A percentile compares a stretch with the other conserved stretches of the same genome.
Evolutionary conservation across 2,113 vertebrate species (phyloP).

Genomic region (Anoplopoma fimbria): DNA sequence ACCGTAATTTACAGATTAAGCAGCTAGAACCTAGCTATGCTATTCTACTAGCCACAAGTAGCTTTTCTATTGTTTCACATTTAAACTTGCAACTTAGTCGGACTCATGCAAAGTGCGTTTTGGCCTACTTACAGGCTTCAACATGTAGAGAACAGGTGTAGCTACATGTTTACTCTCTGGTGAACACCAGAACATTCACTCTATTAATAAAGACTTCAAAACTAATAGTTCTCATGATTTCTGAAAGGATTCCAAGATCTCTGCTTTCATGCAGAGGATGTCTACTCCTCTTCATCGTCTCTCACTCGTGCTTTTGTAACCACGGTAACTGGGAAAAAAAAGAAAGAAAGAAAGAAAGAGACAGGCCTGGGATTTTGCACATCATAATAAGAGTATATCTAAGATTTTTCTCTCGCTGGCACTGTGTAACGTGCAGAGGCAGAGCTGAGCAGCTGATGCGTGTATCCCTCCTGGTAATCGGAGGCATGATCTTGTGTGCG

Average conservation of each 20-base stretch:
- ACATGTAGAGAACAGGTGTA: neutral
- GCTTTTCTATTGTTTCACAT: neutral
- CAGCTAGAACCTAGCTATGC: neutral
- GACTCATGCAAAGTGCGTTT: neutral
- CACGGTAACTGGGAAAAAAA: constrained; percentile 63
- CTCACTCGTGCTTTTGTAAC: constrained; percentile 62
- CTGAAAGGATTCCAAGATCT: constrained; percentile 20
- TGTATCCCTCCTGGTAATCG: constrained; percentile 49
- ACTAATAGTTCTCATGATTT: constrained; percentile 7
- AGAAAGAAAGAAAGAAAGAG: constrained; percentile 22
- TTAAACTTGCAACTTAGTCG: neutral
- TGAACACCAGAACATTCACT: constrained; percentile 1
- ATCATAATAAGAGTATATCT: constrained; percentile 27
- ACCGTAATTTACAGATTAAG: neutral
- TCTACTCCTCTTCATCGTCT: constrained; percentile 35
- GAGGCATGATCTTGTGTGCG: constrained; percentile 54
- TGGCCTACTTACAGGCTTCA: neutral
- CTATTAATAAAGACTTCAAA: constrained; percentile 17
- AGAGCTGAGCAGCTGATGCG: constrained; percentile 32
- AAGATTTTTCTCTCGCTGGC: constrained; percentile 38
- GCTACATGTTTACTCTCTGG: constrained; percentile 2
- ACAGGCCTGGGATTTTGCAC: constrained; percentile 31
- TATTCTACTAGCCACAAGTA: neutral
- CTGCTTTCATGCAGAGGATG: constrained; percentile 19
- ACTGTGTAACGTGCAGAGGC: constrained; percentile 30